A percentile compares a stretch with the other conserved stretches of the same genome.
Evolutionary conservation across 2,113 vertebrate species (phyloP).

Genomic region (Istiophorus platypterus): DNA sequence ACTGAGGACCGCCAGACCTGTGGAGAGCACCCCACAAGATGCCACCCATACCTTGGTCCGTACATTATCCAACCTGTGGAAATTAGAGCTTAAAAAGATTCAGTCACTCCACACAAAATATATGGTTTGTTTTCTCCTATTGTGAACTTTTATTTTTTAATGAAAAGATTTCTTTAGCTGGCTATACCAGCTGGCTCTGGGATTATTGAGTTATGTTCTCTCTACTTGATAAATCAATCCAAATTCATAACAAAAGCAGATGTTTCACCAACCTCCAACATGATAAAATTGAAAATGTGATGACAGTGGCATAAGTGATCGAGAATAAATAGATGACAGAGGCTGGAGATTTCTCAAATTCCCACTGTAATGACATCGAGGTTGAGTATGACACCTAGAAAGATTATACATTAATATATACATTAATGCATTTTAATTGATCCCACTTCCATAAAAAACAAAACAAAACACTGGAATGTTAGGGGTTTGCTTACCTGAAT

Average conservation of each 20-base stretch:
- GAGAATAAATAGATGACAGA: constrained; percentile 86
- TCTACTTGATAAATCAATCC: background rate
- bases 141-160: background rate
- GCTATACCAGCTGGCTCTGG: background rate
- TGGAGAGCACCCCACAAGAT: constrained; percentile 83
- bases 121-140: background rate
- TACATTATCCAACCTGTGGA: constrained; percentile 81
- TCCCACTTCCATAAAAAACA: background rate
- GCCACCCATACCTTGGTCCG: constrained; percentile 85
- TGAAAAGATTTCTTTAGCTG: background rate
- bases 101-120: background rate
- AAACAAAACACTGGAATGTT: background rate
- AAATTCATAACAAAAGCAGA: background rate
- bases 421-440: no score
- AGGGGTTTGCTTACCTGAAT: constrained; percentile 76
- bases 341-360: constrained; percentile 85
- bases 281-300: constrained; percentile 86
- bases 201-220: background rate
- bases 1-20: constrained; percentile 86
- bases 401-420: background rate
- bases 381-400: constrained; percentile 86
- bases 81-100: background rate
- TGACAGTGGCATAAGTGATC: constrained; percentile 84
- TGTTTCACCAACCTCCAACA: constrained; percentile 86
- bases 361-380: constrained; percentile 87